phyloP scores from a whole-genome alignment of 2,113 vertebrate species.

The Aplodontia rufa region DNA sequence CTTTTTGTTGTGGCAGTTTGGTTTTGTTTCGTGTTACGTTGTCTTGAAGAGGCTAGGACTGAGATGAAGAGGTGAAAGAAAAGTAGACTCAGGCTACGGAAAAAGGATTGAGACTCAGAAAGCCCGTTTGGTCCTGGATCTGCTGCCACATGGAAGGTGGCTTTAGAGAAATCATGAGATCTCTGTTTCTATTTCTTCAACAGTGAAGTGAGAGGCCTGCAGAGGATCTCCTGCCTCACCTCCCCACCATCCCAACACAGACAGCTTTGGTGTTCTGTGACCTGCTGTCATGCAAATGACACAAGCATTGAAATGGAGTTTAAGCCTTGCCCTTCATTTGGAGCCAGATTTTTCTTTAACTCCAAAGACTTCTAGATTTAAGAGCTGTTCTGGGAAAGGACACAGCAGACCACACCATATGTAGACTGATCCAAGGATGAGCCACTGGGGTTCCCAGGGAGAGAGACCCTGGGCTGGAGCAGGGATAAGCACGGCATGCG shows the following conservation, averaged over 20 bases:
- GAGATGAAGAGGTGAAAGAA: neutral
- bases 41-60: neutral
- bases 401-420: too few relatives aligned
- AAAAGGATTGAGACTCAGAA: neutral
- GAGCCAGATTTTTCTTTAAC: neutral
- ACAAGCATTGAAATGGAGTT: neutral
- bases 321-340: neutral
- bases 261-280: neutral
- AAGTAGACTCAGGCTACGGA: neutral
- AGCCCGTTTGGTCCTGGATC: neutral
- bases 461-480: neutral
- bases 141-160: neutral
- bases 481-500: fast-evolving
- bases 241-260: too few relatives aligned
- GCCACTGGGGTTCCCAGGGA: neutral
- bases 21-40: neutral
- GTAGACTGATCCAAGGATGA: neutral
- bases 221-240: neutral
- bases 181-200: neutral
- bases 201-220: neutral
- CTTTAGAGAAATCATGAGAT: neutral
- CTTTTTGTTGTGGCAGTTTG: neutral
- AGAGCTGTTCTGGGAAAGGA: neutral
- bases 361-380: neutral
- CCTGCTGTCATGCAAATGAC: neutral